Evolutionary conservation across 2,888 invertebrate species (phyloP), one percentile per base, ranked within the genome.

Genomic region (Xestoiulus laeticollis): DNA sequence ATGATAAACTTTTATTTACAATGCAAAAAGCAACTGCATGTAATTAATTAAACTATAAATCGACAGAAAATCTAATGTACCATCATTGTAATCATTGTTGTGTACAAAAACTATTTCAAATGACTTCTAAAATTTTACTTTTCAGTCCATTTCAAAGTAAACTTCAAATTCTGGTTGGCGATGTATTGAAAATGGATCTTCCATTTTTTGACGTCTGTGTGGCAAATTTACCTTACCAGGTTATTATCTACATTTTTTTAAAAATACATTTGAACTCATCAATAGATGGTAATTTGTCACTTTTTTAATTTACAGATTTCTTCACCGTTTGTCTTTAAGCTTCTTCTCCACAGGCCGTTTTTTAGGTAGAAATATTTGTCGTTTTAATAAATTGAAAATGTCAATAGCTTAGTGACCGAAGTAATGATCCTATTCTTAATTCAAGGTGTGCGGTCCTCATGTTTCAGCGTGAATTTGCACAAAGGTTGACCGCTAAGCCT

Each of bases 391-490:
- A 10, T 4, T n/a, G n/a, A n/a, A n/a, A n/a, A 19, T 19, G 59
- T n/a, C 22, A n/a, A 14, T 59, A 0, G 5, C 30, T 84, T n/a
- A n/a, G n/a, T n/a, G n/a, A n/a, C n/a, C n/a, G n/a, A n/a, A n/a
- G n/a, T n/a, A n/a, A n/a, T n/a, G n/a, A n/a, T n/a, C n/a, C n/a
- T 22, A n/a, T 32, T 32, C 8, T 10, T 82, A 16, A 82, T 32
- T 82, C 82, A 82, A 83, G 99, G 90, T 99, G 98, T 94, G 99
- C 99, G 26, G 95, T 99, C 5, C 93, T 99, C 14, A 99, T 99
- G 99, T 99, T 99, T 91, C 99, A 99, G 93, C 94, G 96, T 91
- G 99, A 99, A 93, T 99, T 99, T 93, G 99, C 99, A 1, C 96
- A 99, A 91, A 94, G 99, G 91, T 93, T 99, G 87, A 97, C 98